Base-by-base conservation (phyloP, 2,888 invertebrate genomes). In the Andrena praecox region DNA sequence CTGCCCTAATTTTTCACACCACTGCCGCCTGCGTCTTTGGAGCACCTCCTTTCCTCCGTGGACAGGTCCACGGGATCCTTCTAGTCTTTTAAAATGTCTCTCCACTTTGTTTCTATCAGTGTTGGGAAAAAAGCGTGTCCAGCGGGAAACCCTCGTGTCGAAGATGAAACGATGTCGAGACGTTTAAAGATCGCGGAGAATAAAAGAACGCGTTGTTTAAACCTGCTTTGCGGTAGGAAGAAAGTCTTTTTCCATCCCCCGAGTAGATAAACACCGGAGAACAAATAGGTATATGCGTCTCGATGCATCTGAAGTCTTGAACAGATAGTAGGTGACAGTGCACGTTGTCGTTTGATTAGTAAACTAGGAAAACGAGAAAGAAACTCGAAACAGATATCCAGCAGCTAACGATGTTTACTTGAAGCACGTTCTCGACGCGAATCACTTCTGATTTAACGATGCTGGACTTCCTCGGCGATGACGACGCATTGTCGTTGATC, bases 1-100 rank as follows among this genome's bases (percentile, higher is more conserved):
- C 75, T 27, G 60, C n/a, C 67, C 80, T 85, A 85, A 76, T 80
- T 76, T 84, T 77, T 80, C 82, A 77, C 60, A 6, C 35, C 67
- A 24, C 29, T 73, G 54, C 27, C 54, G 35, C 29, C 7, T 20
- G 5, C 72, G 20, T 54, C 54, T 29, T 42, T 12, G 27, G 31
- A 42, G 33, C n/a, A 35, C 16, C 64, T 54, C 5, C 12, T 42
- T 29, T 12, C 0, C 48, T 24, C 29, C 66, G 27, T 20, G 31
- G 6, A 16, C 71, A 4, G 29, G 27, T n/a, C 59, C 7, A 16
- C 52, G 8, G 54, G 29, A 67, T 48, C n/a, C 42, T 48, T 48
- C 48, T 42, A 27, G 5, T 56, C 29, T 20, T 35, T 10, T 33
- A 35, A 35, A 33, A 48, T 52, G 63, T 54, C 35, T n/a, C 63